Evolutionary conservation across 1,140 invertebrate species (phyloP).

Genomic region (Plutomurus gul): DNA sequence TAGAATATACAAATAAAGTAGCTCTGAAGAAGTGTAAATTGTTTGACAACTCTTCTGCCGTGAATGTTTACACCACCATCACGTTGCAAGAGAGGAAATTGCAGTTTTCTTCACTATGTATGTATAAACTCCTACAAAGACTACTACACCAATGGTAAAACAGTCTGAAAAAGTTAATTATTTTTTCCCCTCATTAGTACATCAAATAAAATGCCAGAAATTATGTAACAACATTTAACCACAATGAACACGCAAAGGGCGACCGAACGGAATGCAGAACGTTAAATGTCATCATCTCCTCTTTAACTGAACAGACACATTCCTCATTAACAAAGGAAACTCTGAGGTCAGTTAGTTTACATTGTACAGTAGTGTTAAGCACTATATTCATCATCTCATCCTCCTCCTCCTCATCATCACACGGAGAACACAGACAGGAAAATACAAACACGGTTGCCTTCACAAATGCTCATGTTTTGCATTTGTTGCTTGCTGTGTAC

Average conservation of each 20-base stretch:
- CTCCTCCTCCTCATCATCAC: neutral
- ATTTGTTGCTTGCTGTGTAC: too few relatives aligned
- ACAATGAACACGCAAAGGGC: neutral
- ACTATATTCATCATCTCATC: neutral
- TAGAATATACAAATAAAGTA: too few relatives aligned
- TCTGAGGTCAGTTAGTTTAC: conserved; percentile 23
- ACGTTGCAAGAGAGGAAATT: too few relatives aligned
- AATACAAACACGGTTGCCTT: too few relatives aligned
- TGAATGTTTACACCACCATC: too few relatives aligned
- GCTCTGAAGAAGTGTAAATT: too few relatives aligned
- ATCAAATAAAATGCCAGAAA: neutral
- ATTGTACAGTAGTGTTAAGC: neutral
- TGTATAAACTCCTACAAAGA: too few relatives aligned
- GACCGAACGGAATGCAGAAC: neutral
- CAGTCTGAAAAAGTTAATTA: neutral
- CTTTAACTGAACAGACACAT: neutral
- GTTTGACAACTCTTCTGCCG: too few relatives aligned
- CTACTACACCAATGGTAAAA: neutral
- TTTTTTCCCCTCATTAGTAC: neutral
- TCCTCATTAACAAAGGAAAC: conserved; percentile 5
- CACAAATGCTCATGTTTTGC: too few relatives aligned
- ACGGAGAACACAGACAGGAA: neutral
- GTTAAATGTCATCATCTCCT: neutral
- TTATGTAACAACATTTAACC: neutral
- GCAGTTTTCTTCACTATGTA: too few relatives aligned